Conservation (phyloP, 2,797 vertebrate genomes). For the Menidia menidia region DNA sequence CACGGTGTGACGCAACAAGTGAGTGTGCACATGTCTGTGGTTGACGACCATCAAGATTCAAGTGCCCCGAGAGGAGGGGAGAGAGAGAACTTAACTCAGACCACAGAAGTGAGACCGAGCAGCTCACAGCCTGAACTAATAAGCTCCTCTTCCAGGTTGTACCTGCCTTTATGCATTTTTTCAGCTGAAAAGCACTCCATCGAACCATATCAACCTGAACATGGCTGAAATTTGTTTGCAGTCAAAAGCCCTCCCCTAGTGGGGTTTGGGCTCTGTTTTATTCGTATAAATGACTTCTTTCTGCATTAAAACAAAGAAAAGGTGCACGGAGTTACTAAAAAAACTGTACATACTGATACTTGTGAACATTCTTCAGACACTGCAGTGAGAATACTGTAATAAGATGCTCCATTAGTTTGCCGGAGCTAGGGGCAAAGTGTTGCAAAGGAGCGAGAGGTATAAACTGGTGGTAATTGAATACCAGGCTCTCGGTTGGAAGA, state of each 20-base stretch:
- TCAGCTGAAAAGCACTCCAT: constrained; percentile 53
- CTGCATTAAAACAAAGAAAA: constrained; percentile 11
- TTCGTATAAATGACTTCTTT: constrained; percentile 4
- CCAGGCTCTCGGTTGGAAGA: constrained; percentile 71
- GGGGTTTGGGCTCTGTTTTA: constrained; percentile 16
- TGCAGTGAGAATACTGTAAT: constrained; percentile 52
- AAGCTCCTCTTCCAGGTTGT: constrained; percentile 42
- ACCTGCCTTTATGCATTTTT: constrained; percentile 60
- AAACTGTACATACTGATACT: constrained; percentile 11
- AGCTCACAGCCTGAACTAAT: constrained; percentile 55
- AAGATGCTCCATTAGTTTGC: constrained; percentile 71
- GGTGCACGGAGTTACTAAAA: background rate
- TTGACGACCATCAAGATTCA: constrained; percentile 56
- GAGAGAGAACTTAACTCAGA: constrained; percentile 27
- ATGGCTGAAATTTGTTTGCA: constrained; percentile 54
- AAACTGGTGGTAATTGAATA: constrained; percentile 78
- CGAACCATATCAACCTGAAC: constrained; percentile 56
- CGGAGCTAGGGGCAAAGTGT: constrained; percentile 59
- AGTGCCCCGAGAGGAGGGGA: constrained; percentile 32
- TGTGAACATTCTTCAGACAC: constrained; percentile 31
- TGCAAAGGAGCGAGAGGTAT: constrained; percentile 62
- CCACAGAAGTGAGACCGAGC: constrained; percentile 52
- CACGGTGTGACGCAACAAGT: constrained; percentile 27
- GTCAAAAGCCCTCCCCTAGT: constrained; percentile 30
- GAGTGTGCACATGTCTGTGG: constrained; percentile 22